Base-by-base conservation (phyloP, 2,797 vertebrate species). In the Cirrhinus mrigala region DNA sequence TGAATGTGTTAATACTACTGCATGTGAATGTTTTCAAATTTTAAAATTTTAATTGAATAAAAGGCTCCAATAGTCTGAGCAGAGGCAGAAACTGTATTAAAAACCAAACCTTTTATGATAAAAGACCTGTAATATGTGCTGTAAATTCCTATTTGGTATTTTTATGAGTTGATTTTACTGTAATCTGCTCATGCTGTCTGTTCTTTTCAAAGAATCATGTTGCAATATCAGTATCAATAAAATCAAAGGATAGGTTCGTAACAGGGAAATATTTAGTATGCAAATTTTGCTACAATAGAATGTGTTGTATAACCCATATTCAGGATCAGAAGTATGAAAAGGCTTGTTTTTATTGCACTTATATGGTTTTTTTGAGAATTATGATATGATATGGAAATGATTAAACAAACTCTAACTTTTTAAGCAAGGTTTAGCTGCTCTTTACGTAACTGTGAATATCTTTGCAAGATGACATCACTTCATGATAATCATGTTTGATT, bases 401-500 rank as follows among this genome's bases (percentile, higher is more conserved):
- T 69, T 50, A 6, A 84, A 78, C 9, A 37, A 62, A 46, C 12
- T 74, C 29, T 48, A 79, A 58, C 75, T 79, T 79, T 84, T 29
- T 69, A 27, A 52, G 44, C 70, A 75, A 7, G 48, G 33, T 79
- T 56, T 74, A 73, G 29, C 81, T 86, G 58, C 29, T 79, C 27
- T 85, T 81, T 75, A 75, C 81, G n/a, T 86, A 74, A 66, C 73
- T 86, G 73, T 68, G 56, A 81, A 69, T 18, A 81, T 69, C 5
- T 54, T 69, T 81, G 48, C 24, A 81, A 52, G 48, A 68, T 16
- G 62, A 80, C 24, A 54, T 69, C 3, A 52, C 40, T 80, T 48
- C 27, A 68, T 50, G 24, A 33, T 33, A 66, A n/a, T 68, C 4
- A 7, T 54, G 3, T 81, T 24, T 20, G 58, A 64, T 8, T 64